A percentile compares a stretch with the other conserved stretches of the same genome.
These are phyloP conservation scores for Paratrypauchen microcephalus DNA, from an alignment of 2,797 vertebrate genomes.

Conservation along the genomic window DNA sequence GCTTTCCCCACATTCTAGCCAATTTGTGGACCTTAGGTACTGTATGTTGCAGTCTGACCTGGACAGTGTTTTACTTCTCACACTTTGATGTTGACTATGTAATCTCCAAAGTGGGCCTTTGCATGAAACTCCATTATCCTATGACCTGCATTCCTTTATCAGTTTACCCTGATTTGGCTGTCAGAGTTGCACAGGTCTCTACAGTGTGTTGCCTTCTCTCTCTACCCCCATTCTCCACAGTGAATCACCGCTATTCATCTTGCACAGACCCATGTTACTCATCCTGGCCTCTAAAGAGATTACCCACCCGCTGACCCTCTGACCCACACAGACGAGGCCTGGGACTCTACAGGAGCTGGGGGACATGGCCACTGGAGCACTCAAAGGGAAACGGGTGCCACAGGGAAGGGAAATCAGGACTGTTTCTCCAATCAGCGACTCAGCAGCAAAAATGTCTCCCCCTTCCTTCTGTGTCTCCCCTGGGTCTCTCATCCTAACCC, in stretches of 20 bases:
- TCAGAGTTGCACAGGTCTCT: background rate
- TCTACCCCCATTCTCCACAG: constrained; percentile 13
- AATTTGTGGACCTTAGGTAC: too few relatives aligned
- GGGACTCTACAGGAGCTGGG: background rate
- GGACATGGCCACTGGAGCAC: background rate
- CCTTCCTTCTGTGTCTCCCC: constrained; percentile 11
- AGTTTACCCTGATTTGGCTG: background rate
- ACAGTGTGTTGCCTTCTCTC: background rate
- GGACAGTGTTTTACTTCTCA: background rate
- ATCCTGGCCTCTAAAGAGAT: constrained; percentile 45
- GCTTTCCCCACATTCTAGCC: too few relatives aligned
- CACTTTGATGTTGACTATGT: background rate
- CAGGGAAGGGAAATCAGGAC: background rate
- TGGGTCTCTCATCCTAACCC: constrained; percentile 8
- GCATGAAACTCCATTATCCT: background rate
- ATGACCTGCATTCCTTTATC: background rate
- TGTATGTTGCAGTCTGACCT: background rate
- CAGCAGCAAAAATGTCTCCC: constrained; percentile 9
- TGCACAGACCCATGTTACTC: constrained; percentile 17
- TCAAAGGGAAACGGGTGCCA: constrained; percentile 18
- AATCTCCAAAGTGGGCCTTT: background rate
- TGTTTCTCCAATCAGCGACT: constrained; percentile 43
- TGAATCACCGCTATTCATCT: constrained; percentile 42
- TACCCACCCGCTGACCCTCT: constrained; percentile 44
- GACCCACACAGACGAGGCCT: constrained; percentile 35